Percentiles rank a stretch among this genome's conserved stretches.
Evolutionary conservation across 2,888 invertebrate species (phyloP).

Genomic region (Pseudoips prasinana): DNA sequence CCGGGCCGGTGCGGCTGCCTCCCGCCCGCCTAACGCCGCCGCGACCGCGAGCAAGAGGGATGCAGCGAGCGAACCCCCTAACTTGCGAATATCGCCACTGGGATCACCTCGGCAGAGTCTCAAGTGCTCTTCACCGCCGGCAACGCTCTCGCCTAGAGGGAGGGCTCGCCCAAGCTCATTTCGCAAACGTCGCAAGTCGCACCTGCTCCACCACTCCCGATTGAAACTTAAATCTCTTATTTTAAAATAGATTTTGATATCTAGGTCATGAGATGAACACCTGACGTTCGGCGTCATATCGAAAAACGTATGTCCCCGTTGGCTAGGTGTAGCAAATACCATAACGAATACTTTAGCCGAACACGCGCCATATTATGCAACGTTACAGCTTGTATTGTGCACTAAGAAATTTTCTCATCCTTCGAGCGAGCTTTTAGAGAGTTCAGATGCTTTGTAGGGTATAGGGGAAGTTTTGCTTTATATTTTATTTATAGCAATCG

Average conservation of each 20-base stretch:
- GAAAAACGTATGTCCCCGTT: conserved; percentile 78
- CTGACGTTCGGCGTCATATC: conserved; percentile 80
- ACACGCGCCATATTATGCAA: conserved; percentile 79
- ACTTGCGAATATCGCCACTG: conserved; percentile 73
- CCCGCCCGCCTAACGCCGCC: conserved; percentile 71
- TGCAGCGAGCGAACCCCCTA: conserved; percentile 64
- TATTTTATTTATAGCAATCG: conserved; percentile 11
- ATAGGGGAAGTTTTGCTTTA: conserved; percentile 15
- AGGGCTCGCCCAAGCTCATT: conserved; percentile 55
- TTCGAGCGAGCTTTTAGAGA: conserved; percentile 57
- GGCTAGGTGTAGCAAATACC: conserved; percentile 81
- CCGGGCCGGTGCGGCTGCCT: conserved; percentile 54
- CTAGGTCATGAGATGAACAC: conserved; percentile 67
- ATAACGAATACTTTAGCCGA: conserved; percentile 81
- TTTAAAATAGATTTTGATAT: conserved; percentile 52
- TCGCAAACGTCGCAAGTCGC: conserved; percentile 51
- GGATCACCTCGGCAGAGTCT: conserved; percentile 71
- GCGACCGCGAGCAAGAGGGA: conserved; percentile 71
- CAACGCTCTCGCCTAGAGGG: conserved; percentile 69
- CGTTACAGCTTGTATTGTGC: conserved; percentile 71
- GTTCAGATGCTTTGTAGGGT: conserved; percentile 37
- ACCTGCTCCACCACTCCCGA: conserved; percentile 29
- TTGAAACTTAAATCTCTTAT: conserved; percentile 42
- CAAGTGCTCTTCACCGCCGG: conserved; percentile 66
- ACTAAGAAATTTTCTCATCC: conserved; percentile 65